phyloP scores from a whole-genome alignment of 1,140 invertebrate species.

The Rhynchophorus ferrugineus region DNA sequence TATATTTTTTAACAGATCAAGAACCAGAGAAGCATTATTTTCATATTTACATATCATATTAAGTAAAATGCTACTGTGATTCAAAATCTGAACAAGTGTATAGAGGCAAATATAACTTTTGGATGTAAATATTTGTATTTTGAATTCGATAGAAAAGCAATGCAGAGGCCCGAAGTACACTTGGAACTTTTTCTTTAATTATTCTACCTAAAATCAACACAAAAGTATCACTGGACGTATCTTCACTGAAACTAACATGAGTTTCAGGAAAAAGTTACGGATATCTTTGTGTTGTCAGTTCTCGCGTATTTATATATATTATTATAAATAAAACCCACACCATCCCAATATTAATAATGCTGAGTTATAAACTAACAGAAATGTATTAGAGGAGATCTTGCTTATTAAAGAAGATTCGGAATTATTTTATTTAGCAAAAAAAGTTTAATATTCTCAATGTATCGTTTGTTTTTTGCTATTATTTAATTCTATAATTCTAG shows the following conservation, averaged over 20 bases:
- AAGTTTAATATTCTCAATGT: neutral
- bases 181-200: no score
- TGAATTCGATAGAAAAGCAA: conserved; percentile 6
- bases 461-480: neutral
- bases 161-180: no score
- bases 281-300: conserved; percentile 1
- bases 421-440: no score
- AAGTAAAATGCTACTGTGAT: conserved; percentile 32
- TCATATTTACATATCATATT: conserved; percentile 30
- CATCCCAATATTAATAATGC: conserved; percentile 13
- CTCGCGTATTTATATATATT: neutral
- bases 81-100: conserved; percentile 29
- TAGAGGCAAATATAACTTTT: no score
- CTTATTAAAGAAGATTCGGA: no score
- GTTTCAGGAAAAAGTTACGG: conserved; percentile 19
- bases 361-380: conserved; percentile 1
- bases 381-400: neutral
- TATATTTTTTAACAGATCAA: conserved; percentile 18
- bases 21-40: conserved; percentile 34
- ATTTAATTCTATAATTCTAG: conserved; percentile 7
- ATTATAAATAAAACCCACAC: conserved; percentile 11
- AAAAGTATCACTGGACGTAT: conserved; percentile 5
- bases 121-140: conserved; percentile 13
- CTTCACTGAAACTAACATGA: conserved; percentile 23
- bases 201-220: conserved; percentile 19